Evolutionary conservation across 2,797 vertebrate species (phyloP), one percentile per base, ranked within the genome.

Genomic region (Clarias pachynema): DNA sequence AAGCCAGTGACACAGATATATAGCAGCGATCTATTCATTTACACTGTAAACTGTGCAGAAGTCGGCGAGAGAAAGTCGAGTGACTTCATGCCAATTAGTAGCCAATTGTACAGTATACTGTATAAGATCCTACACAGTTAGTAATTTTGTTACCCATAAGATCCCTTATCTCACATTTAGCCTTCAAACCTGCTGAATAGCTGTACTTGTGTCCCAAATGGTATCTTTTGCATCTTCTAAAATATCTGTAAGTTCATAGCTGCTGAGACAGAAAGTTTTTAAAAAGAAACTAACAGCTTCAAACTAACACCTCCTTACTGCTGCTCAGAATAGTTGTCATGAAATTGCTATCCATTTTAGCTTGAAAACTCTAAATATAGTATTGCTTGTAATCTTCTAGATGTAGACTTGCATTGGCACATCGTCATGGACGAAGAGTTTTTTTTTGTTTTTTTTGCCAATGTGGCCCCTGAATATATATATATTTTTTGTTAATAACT

Each of bases 181-280:
- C 66, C 31, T 69, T 44, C 70, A 49, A 16, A 74, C 72, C 72
- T 74, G 24, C 72, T 29, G 72, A 49, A 74, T 26, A 53, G 10
- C 40, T 37, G 31, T 37, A 69, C 37, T 8, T 37, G 12, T 49
- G 22, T 75, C 49, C n/a, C 8, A 29, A 20, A 57, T 5, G 1
- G 16, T 18, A 56, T 56, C n/a, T 73, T 49, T 12, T 73, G 24
- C 69, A 72, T 70, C 34, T 44, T 73, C 5, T 49, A 49, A 26
- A 49, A n/a, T 24, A 72, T 44, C 69, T 72, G 20, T 70, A 70
- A 24, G 34, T 20, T 70, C 34, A 40, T 15, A n/a, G 69, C 37
- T n/a, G 22, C 31, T 37, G 34, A 70, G 18, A 37, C 34, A 5
- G 65, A 66, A 66, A 16, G 29, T 31, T 69, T 69, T 44, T 4